phyloP scores from a whole-genome alignment of 2,797 vertebrate species.

The Chromobotia macracanthus region DNA sequence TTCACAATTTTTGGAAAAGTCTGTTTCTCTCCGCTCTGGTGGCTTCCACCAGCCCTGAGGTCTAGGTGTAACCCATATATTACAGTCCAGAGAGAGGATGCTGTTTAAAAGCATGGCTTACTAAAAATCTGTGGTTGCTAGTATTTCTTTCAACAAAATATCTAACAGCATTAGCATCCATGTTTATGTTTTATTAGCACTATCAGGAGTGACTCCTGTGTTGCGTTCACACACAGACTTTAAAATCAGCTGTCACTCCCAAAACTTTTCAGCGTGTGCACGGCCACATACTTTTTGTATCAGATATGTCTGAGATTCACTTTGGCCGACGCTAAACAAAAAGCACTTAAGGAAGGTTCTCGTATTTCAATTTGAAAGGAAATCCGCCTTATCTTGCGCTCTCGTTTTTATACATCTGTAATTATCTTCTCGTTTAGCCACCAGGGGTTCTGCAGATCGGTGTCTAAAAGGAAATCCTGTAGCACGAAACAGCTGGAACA shows the following conservation, averaged over 20 bases:
- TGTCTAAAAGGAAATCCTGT: constrained; percentile 57
- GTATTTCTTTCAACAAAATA: no score
- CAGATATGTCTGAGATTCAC: not conserved
- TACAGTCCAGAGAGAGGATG: no score
- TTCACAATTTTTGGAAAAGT: not conserved
- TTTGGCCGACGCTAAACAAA: not conserved
- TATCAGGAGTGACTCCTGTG: not conserved
- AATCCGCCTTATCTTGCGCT: constrained; percentile 63
- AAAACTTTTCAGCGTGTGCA: not conserved
- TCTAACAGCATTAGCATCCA: constrained; percentile 12
- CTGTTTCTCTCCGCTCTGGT: not conserved
- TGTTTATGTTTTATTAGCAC: not conserved
- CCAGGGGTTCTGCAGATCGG: constrained; percentile 64
- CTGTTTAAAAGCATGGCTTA: no score
- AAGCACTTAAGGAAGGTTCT: constrained; percentile 64
- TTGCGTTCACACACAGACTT: not conserved
- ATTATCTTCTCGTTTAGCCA: constrained; percentile 70
- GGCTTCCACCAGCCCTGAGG: no score
- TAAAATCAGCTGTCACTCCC: not conserved
- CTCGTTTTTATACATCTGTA: constrained; percentile 72
- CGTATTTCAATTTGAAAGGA: constrained; percentile 66
- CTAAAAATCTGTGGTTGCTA: no score
- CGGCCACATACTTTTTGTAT: not conserved
- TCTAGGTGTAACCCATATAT: no score
- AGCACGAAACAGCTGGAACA: constrained; percentile 58